phyloP scores from a whole-genome alignment of 2,113 vertebrate genomes.

The Lagenorhynchus albirostris region DNA sequence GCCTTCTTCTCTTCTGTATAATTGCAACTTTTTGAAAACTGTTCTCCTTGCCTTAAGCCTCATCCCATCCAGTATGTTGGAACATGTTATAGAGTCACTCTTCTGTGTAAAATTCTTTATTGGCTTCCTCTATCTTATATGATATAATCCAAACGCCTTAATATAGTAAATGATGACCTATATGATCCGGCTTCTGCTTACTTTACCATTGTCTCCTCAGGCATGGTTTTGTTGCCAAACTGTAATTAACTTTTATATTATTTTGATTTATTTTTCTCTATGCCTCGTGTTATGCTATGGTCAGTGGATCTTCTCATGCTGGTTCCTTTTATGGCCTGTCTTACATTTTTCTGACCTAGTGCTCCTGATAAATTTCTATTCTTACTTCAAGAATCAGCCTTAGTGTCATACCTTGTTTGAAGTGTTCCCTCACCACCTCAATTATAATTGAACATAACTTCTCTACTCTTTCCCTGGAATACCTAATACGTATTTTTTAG shows the following conservation, averaged over 20 bases:
- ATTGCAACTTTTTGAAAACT: background rate
- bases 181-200: background rate
- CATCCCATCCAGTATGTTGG: background rate
- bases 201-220: background rate
- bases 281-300: background rate
- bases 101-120: background rate
- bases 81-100: background rate
- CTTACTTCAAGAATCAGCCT: background rate
- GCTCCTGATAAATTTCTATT: background rate
- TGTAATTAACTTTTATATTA: background rate
- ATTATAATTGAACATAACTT: background rate
- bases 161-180: background rate
- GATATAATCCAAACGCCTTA: background rate
- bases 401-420: background rate
- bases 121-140: background rate
- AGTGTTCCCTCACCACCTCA: background rate
- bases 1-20: background rate
- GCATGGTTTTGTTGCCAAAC: background rate
- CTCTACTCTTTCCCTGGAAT: background rate
- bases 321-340: background rate
- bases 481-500: background rate
- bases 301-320: background rate
- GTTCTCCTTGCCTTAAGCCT: background rate
- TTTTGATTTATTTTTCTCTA: background rate
- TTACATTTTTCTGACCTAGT: background rate